These are phyloP conservation scores for Calonectris borealis DNA, from an alignment of 2,113 vertebrate genomes.

Conservation along the genomic window DNA sequence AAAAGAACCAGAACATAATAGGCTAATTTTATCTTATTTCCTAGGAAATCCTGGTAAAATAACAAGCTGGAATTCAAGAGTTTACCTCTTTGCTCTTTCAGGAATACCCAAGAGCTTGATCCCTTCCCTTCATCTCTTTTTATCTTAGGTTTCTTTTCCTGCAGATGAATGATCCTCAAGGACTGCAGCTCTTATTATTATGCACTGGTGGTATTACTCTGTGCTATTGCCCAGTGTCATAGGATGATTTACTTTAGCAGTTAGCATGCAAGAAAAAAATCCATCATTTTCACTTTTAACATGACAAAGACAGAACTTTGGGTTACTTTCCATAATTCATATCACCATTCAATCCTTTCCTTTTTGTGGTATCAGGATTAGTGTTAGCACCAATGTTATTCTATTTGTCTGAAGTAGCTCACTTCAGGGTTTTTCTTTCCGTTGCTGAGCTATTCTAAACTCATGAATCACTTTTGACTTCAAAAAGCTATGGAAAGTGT, in stretches of 20 bases:
- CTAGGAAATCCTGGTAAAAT: neutral
- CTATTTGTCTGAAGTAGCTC: neutral
- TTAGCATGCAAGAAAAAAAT: neutral
- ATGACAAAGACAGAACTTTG: neutral
- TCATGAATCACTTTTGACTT: neutral
- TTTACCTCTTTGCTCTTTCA: neutral
- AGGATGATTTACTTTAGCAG: slow-evolving; percentile 18
- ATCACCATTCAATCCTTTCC: neutral
- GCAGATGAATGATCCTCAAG: neutral
- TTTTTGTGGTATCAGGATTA: neutral
- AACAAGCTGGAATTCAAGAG: neutral
- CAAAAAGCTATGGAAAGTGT: neutral
- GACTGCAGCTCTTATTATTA: neutral
- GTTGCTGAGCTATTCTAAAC: neutral
- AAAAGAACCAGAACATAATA: neutral
- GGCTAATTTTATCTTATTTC: neutral
- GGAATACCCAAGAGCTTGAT: neutral
- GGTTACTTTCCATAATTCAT: neutral
- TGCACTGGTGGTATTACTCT: neutral
- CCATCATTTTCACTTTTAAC: neutral
- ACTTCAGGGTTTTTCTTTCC: neutral
- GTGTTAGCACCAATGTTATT: neutral
- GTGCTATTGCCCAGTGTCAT: neutral
- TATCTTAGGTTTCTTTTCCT: neutral
- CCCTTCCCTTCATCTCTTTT: neutral